Evolutionary conservation across 2,888 invertebrate species (phyloP), one percentile per base, ranked within the genome.

Genomic region (Omphaloscelis lunosa): DNA sequence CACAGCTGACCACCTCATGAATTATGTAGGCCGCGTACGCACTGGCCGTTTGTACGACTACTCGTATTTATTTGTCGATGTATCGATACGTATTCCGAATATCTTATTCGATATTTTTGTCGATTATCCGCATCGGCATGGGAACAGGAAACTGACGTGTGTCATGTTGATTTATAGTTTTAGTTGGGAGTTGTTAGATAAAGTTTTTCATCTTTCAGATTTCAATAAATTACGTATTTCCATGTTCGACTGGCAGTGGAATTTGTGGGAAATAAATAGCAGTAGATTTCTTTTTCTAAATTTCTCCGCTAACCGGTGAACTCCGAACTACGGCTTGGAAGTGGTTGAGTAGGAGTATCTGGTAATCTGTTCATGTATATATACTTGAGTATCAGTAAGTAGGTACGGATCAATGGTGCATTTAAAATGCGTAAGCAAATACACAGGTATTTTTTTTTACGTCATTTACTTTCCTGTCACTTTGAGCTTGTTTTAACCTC

Each of bases 31-130:
- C 53, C 53, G 66, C 75, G 83, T 85, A 75, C 75, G 34, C 77
- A 83, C 85, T 84, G 85, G 85, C 77, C 88, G 82, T 80, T 81
- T 83, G 87, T 85, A 77, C 85, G 72, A 85, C 83, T 84, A 80
- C 85, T 84, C 83, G 83, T 89, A 88, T 89, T 88, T 90, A 90
- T 89, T 89, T 86, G 86, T 88, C 88, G 83, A 83, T 85, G 84
- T 80, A 86, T 85, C 79, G 86, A 86, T 84, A 87, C 87, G 90
- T 87, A 89, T 89, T 89, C 79, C 67, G 89, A 90, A 90, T 90
- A 85, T 81, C 79, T 84, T 84, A 90, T 89, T 79, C 80, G 84
- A 87, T 88, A 82, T 85, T 88, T 86, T 86, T 84, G 80, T 59
- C 83, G 82, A 89, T 89, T 84, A 89, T 82, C 83, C 69, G 82